phyloP scores from a whole-genome alignment of 1,140 invertebrate genomes.

The Solenopsis fugax region DNA sequence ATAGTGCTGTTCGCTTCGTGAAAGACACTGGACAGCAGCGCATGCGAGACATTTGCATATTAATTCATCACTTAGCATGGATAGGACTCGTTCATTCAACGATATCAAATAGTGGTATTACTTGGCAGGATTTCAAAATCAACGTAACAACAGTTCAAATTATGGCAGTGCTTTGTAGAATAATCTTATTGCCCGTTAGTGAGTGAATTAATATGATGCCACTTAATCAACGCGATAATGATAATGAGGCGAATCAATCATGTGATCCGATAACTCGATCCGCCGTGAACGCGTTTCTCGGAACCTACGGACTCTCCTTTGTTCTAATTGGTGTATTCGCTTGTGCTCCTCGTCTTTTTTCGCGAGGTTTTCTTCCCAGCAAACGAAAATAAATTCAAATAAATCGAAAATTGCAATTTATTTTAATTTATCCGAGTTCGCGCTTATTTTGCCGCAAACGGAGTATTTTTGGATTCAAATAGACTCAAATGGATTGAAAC shows the following conservation, averaged over 20 bases:
- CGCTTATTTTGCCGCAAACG: too few relatives aligned
- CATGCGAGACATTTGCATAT: conserved; percentile 35
- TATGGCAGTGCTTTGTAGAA: conserved; percentile 85
- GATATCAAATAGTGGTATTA: conserved; percentile 66
- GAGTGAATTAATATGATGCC: conserved; percentile 73
- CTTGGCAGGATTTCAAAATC: conserved; percentile 77
- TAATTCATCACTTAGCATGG: conserved; percentile 55
- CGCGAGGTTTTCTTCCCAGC: not conserved
- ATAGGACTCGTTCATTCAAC: conserved; percentile 40
- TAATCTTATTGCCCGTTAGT: conserved; percentile 83
- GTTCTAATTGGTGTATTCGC: conserved; percentile 14
- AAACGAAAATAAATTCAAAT: too few relatives aligned
- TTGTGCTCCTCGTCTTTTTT: not conserved
- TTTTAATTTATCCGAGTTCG: too few relatives aligned
- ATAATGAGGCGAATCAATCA: conserved; percentile 29
- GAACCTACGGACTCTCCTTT: not conserved
- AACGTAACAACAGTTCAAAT: conserved; percentile 81
- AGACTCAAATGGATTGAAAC: too few relatives aligned
- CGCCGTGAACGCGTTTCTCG: conserved; percentile 7
- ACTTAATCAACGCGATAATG: conserved; percentile 55
- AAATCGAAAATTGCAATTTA: too few relatives aligned
- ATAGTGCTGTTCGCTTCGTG: not conserved
- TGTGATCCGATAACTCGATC: conserved; percentile 40
- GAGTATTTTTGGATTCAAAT: too few relatives aligned
- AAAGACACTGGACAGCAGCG: not conserved